Percentiles rank a stretch among this genome's conserved stretches.
Conservation (phyloP, 2,113 vertebrate genomes). For the Sciurus niger region DNA sequence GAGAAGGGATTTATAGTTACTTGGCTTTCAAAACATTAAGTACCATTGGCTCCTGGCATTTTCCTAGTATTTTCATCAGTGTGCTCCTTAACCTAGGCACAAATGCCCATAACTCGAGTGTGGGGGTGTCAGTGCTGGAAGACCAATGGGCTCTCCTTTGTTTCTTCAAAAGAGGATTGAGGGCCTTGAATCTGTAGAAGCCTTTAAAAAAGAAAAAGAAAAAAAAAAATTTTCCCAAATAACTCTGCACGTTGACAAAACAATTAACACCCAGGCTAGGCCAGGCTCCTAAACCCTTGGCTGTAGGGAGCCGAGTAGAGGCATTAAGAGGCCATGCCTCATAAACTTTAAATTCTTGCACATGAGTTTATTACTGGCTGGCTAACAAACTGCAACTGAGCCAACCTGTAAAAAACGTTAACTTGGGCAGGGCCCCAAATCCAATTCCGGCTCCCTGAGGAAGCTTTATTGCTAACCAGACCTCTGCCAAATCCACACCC, state of each 20-base stretch:
- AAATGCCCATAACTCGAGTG: not conserved
- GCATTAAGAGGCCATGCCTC: conserved; percentile 84
- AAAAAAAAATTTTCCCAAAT: conserved; percentile 4
- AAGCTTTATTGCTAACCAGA: conserved; percentile 77
- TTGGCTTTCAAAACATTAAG: conserved; percentile 19
- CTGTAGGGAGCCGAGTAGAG: conserved; percentile 67
- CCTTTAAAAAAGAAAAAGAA: not conserved
- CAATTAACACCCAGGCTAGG: conserved; percentile 81
- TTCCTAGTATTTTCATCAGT: conserved; percentile 10
- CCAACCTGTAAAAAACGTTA: conserved; percentile 85
- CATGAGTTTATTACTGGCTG: conserved; percentile 79
- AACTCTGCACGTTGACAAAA: conserved; percentile 79
- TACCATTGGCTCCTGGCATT: not conserved
- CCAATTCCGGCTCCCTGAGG: conserved; percentile 79
- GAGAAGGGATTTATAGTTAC: not conserved
- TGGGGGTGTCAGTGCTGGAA: not conserved
- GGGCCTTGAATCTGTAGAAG: conserved; percentile 51
- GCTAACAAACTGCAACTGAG: conserved; percentile 82
- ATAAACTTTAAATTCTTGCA: conserved; percentile 85
- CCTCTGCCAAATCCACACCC: conserved; percentile 50
- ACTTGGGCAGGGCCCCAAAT: conserved; percentile 81
- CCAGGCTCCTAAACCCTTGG: conserved; percentile 73
- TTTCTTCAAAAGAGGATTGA: conserved; percentile 47
- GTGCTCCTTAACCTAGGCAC: not conserved
- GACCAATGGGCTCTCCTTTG: conserved; percentile 61